Evolutionary conservation across 2,888 invertebrate species (phyloP), one percentile per base, ranked within the genome.

Genomic region (Hyposoter didymator): DNA sequence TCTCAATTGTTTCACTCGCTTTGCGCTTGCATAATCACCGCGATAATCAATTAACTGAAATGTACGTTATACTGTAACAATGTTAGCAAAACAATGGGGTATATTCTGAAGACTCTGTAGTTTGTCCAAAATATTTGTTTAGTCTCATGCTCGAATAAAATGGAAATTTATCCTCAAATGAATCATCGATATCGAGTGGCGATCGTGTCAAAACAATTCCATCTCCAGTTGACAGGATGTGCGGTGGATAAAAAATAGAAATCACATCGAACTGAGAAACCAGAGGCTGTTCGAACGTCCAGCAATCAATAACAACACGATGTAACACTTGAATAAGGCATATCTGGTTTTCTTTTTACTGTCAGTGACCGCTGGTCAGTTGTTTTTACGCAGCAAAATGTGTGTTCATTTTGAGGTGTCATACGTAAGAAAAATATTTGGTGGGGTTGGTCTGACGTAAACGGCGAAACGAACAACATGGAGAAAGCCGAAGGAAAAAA

Each of bases 351-450:
- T 72, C 59, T 55, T 70, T 47, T 59, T 64, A 47, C 66, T 59
- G 59, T 66, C 67, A 17, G 47, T 45, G 59, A 47, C 32, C 55
- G 62, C 43, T 79, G 39, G 76, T 62, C 69, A 52, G 19, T 49
- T 35, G 67, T 67, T 70, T 55, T 62, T 73, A 73, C 59, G 67
- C 62, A 28, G 32, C n/a, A 69, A 64, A 62, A 28, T 78, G 74
- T n/a, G 22, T 12, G 72, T 43, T 72, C 47, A 67, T 75, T 74
- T 82, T 70, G 35, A 79, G 72, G 67, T 84, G 86, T 84, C 87
- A 87, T 83, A 87, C 83, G 84, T 75, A 70, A 82, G 84, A 75
- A 67, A 81, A 62, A 62, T 69, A 76, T 70, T 66, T 47, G 79
- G 82, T 79, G 82, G 74, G 73, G 74, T n/a, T 72, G 69, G 28